Evolutionary conservation across 2,797 vertebrate species (phyloP), one percentile per base, ranked within the genome.

Genomic region (Paguma larvata): DNA sequence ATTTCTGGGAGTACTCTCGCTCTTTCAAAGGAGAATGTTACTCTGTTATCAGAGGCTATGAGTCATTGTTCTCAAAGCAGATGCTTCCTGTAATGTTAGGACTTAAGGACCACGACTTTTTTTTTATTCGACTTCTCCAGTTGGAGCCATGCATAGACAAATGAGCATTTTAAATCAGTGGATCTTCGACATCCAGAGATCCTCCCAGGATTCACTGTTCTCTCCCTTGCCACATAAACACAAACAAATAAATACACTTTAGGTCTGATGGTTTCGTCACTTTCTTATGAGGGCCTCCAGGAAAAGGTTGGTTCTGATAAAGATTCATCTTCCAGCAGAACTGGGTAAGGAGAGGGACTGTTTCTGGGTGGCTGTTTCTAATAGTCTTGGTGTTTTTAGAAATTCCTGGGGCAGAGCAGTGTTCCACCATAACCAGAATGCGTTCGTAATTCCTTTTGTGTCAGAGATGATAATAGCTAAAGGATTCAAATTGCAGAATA

Each of bases 41-140:
- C 73, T 95, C 48, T 87, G 10, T 65, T 79, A 48, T 93, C n/a
- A 51, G 94, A 46, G 83, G 56, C 86, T 48, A 18, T n/a, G 34
- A 65, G 89, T 95, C 82, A 97, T 96, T 97, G 97, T 97, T 97
- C 89, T 94, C 51, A 34, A 67, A 96, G 78, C 96, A 97, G 97
- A 72, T 98, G 95, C 97, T 98, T 98, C 97, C 96, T 98, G 95
- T 89, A 85, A 85, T 11, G 51, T 62, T 84, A 96, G 87, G 19
- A 70, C 72, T 83, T 59, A 75, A 86, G 94, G 70, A 97, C 79
- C 73, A 85, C 94, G 97, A 75, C 44, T n/a, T 95, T 75, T 92
- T 95, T 82, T 96, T 97, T 94, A 85, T 94, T 89, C 93, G 86
- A 65, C 89, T 85, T 46, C 72, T 93, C 41, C 84, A 82, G 34